Evolutionary conservation across 2,113 vertebrate genomes (phyloP).

Genomic region (Lutjanus erythropterus): DNA sequence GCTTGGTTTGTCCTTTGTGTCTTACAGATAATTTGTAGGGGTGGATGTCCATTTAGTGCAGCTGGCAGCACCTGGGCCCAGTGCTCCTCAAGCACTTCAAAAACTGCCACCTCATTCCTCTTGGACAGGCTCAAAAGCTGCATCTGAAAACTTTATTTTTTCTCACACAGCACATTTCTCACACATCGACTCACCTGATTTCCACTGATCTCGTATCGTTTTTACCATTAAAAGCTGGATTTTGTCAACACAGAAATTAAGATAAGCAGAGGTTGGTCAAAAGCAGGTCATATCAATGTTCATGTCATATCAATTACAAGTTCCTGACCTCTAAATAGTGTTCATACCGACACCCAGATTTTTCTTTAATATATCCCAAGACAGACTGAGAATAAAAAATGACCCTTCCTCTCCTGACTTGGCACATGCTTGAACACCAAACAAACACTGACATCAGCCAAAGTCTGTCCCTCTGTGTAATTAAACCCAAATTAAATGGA

Average conservation of each 20-base stretch:
- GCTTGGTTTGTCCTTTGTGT: neutral
- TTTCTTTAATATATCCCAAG: no score
- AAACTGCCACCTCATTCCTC: neutral
- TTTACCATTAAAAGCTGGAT: no score
- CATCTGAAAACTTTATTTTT: neutral
- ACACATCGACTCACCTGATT: no score
- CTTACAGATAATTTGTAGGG: neutral
- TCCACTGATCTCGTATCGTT: no score
- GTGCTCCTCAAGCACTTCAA: no score
- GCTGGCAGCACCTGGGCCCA: neutral
- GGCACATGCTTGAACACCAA: no score
- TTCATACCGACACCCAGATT: neutral
- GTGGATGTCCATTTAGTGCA: neutral
- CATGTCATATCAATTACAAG: no score
- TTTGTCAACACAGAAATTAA: no score
- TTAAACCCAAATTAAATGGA: neutral
- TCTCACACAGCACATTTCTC: no score
- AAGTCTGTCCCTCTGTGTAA: neutral
- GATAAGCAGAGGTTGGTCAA: no score
- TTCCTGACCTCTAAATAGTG: neutral
- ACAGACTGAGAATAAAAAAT: no score
- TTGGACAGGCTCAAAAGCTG: neutral
- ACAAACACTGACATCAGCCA: neutral
- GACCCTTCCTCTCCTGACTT: no score
- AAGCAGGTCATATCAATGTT: neutral